These are phyloP conservation scores for Leptarthrus brevirostris DNA, from an alignment of 2,888 invertebrate species.

Conservation along the genomic window DNA sequence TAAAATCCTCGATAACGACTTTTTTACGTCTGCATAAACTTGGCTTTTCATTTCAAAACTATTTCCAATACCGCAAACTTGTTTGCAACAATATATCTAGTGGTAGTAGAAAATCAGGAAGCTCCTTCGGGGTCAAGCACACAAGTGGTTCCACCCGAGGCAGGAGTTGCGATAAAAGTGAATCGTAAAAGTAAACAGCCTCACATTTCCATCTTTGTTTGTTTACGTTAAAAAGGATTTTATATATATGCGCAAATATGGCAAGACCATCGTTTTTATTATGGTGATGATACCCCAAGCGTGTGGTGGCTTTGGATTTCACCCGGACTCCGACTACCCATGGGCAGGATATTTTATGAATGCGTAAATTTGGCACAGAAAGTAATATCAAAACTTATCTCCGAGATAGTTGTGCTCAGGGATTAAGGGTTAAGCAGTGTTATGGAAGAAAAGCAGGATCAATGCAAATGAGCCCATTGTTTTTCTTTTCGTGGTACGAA, in stretches of 20 bases:
- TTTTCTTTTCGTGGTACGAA: too few species aligned
- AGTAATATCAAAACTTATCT: background rate
- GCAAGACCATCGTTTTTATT: background rate
- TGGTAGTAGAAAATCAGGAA: background rate
- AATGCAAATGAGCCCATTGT: too few species aligned
- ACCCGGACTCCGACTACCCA: too few species aligned
- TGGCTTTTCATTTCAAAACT: background rate
- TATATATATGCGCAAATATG: too few species aligned
- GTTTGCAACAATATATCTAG: background rate
- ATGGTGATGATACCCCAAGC: background rate
- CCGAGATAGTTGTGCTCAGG: background rate
- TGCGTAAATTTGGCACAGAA: background rate
- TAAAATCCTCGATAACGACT: background rate
- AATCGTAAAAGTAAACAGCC: background rate
- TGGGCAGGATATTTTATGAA: too few species aligned
- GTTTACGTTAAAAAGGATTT: background rate
- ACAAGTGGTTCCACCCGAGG: background rate
- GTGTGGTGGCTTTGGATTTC: background rate
- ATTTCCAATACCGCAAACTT: conserved; percentile 4
- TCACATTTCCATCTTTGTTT: background rate
- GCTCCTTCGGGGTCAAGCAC: conserved; percentile 8
- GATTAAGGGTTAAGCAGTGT: background rate
- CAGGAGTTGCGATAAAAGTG: background rate
- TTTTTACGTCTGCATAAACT: background rate
- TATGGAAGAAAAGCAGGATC: conserved; percentile 6